Percentiles rank a stretch among this genome's conserved stretches.
Conservation (phyloP, 2,797 vertebrate genomes). For the Huso huso region DNA sequence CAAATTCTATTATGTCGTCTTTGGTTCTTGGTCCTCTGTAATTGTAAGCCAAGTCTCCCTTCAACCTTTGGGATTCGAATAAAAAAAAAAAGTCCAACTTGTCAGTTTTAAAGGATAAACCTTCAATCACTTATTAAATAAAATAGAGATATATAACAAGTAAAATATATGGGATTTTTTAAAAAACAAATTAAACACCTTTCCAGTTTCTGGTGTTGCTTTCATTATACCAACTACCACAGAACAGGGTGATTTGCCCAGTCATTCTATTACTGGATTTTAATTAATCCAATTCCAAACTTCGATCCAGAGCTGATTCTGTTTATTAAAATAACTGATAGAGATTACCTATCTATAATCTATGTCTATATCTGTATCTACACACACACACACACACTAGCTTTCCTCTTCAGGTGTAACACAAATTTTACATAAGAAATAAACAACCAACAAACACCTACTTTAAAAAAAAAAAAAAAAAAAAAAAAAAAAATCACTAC, state of each 20-base stretch:
- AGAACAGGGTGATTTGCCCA: too few species aligned
- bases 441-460: not conserved
- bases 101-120: not conserved
- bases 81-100: not conserved
- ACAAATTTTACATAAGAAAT: not conserved
- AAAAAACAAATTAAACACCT: not conserved
- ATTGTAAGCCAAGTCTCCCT: slow-evolving; percentile 76
- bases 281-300: too few species aligned
- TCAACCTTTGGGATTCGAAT: slow-evolving; percentile 59
- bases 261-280: too few species aligned
- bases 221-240: too few species aligned
- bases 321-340: too few species aligned
- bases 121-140: not conserved
- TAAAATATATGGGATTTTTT: not conserved
- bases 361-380: too few species aligned
- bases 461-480: not conserved
- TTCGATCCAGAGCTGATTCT: too few species aligned
- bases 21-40: slow-evolving; percentile 80
- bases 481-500: not conserved
- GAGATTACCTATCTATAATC: too few species aligned
- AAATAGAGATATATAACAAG: not conserved
- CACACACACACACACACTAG: too few species aligned
- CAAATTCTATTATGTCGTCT: slow-evolving; percentile 86
- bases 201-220: not conserved
- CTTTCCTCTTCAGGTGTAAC: too few species aligned